Conservation (phyloP, 2,888 invertebrate species). For the Nemotelus pantherinus region DNA sequence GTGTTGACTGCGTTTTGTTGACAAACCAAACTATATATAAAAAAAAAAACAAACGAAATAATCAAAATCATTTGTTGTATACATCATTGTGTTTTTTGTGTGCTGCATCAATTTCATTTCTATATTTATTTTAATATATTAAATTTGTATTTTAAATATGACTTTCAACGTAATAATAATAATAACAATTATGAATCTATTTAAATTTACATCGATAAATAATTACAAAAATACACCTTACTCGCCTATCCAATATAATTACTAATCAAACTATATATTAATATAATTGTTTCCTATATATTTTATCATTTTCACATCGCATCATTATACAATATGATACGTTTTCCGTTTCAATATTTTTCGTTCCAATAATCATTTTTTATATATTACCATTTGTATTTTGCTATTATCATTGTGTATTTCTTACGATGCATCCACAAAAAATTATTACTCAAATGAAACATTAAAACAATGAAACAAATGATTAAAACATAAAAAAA, state of each 20-base stretch:
- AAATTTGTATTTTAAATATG: constrained; percentile 15
- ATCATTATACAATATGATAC: background rate
- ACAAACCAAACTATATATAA: constrained; percentile 6
- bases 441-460: constrained; percentile 4
- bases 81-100: constrained; percentile 41
- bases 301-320: constrained; percentile 18
- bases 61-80: constrained; percentile 27
- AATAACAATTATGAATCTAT: background rate
- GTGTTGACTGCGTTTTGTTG: constrained; percentile 32
- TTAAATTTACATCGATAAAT: background rate
- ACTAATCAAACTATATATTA: background rate
- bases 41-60: background rate
- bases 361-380: too few species aligned
- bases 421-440: constrained; percentile 42
- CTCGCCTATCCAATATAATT: background rate
- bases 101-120: constrained; percentile 32
- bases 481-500: constrained; percentile 18
- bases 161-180: background rate
- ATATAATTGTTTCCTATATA: background rate
- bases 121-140: background rate
- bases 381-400: too few species aligned
- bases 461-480: constrained; percentile 22
- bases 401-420: constrained; percentile 21
- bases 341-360: too few species aligned
- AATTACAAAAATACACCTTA: constrained; percentile 18